Evolutionary conservation across 53 echinoderm and acorn worm genomes (phyloP).

Genomic region (Arbacia lixula): DNA sequence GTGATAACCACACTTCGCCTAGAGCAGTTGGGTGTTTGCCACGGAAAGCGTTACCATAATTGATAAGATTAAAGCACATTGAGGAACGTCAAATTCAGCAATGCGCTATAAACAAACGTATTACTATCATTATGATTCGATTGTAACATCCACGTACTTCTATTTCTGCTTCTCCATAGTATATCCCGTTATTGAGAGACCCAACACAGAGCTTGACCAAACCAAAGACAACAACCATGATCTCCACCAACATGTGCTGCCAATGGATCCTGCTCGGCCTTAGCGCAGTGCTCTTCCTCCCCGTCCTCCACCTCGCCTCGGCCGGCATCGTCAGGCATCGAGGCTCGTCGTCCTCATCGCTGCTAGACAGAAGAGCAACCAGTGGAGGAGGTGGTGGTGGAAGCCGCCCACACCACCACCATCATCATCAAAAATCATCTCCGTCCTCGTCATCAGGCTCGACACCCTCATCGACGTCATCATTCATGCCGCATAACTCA

Average conservation of each 20-base stretch:
- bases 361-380: slow-evolving; percentile 3
- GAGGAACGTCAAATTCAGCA: too few species aligned
- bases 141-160: too few species aligned
- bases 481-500: background rate
- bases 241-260: slow-evolving; percentile 7
- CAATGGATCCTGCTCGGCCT: slow-evolving; percentile 30
- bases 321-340: slow-evolving; percentile 25
- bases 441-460: slow-evolving; percentile 26
- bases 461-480: slow-evolving; percentile 15
- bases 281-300: slow-evolving; percentile 13
- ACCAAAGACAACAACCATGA: background rate
- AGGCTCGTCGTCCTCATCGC: slow-evolving; percentile 20
- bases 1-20: too few species aligned
- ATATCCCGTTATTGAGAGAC: too few species aligned
- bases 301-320: slow-evolving; percentile 11
- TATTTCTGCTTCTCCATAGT: too few species aligned
- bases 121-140: too few species aligned
- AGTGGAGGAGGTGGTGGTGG: background rate
- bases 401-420: background rate
- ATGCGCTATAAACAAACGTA: too few species aligned
- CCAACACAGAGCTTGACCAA: too few species aligned
- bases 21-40: too few species aligned
- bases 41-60: too few species aligned
- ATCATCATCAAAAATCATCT: background rate
- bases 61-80: too few species aligned